These are phyloP conservation scores for Drosophila sechellia DNA, from an alignment of 1,140 invertebrate genomes.

Conservation along the genomic window DNA sequence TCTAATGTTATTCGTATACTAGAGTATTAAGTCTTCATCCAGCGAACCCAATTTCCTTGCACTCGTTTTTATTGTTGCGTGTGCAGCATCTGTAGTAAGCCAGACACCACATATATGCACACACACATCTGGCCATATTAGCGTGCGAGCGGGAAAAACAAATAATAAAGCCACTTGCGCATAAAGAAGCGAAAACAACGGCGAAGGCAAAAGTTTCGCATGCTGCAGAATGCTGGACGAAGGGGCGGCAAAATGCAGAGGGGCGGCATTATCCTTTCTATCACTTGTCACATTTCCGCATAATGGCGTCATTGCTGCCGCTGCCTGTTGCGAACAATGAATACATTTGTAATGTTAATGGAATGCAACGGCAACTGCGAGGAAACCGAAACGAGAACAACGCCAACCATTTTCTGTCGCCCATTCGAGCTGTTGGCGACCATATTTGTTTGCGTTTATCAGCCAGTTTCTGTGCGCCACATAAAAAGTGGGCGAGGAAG, in stretches of 20 bases:
- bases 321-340: constrained; percentile 67
- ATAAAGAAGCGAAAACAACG: constrained; percentile 43
- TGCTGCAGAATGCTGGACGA: neutral
- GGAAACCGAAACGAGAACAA: constrained; percentile 43
- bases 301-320: constrained; percentile 58
- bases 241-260: constrained; percentile 7
- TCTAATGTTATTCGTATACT: too few species aligned
- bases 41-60: neutral
- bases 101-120: constrained; percentile 5
- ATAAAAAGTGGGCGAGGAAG: constrained; percentile 6
- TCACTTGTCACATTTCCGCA: constrained; percentile 78
- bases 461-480: constrained; percentile 43
- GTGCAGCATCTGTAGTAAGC: constrained; percentile 37
- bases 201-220: constrained; percentile 47
- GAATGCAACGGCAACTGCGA: constrained; percentile 62
- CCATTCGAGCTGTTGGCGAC: constrained; percentile 47
- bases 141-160: constrained; percentile 63
- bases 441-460: constrained; percentile 57
- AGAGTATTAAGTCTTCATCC: neutral
- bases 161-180: constrained; percentile 78
- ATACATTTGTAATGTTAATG: constrained; percentile 82
- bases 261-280: constrained; percentile 72
- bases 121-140: constrained; percentile 48
- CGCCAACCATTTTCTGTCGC: constrained; percentile 57
- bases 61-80: constrained; percentile 4